Percentiles rank a stretch among this genome's conserved stretches.
Conservation (phyloP, 2,113 vertebrate species). For the pig (Sus scrofa) region DNA sequence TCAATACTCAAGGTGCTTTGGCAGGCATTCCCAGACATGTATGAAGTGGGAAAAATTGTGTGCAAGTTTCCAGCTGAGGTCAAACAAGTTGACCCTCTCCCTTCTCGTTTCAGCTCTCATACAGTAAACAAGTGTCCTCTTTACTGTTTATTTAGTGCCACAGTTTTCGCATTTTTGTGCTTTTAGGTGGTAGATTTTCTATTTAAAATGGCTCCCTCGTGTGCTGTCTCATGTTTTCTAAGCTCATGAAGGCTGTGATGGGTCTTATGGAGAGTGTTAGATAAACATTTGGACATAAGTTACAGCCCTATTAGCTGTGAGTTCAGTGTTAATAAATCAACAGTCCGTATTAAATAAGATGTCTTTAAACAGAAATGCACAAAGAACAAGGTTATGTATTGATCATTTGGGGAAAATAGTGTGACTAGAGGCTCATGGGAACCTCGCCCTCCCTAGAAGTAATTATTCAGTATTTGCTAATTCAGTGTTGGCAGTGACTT, state of each 20-base stretch:
- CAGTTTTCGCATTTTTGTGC: neutral
- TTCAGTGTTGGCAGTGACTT: neutral
- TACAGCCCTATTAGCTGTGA: neutral
- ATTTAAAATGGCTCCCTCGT: neutral
- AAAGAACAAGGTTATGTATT: neutral
- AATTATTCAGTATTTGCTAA: neutral
- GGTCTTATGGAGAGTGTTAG: neutral
- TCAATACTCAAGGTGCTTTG: neutral
- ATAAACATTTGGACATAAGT: neutral
- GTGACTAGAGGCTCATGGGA: neutral
- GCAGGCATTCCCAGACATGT: neutral
- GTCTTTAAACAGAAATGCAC: neutral
- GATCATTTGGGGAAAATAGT: neutral
- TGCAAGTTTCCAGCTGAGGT: neutral
- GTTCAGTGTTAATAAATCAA: neutral
- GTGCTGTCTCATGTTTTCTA: neutral
- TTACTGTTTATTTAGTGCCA: neutral
- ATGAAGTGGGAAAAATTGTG: neutral
- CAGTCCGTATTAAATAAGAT: neutral
- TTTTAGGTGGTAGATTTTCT: neutral
- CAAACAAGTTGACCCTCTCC: neutral
- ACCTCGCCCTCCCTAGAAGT: neutral
- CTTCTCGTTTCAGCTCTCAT: neutral
- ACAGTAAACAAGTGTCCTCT: neutral
- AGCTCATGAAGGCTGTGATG: neutral